These are phyloP conservation scores for Carassius auratus DNA, from an alignment of 2,113 vertebrate species.

Conservation along the genomic window DNA sequence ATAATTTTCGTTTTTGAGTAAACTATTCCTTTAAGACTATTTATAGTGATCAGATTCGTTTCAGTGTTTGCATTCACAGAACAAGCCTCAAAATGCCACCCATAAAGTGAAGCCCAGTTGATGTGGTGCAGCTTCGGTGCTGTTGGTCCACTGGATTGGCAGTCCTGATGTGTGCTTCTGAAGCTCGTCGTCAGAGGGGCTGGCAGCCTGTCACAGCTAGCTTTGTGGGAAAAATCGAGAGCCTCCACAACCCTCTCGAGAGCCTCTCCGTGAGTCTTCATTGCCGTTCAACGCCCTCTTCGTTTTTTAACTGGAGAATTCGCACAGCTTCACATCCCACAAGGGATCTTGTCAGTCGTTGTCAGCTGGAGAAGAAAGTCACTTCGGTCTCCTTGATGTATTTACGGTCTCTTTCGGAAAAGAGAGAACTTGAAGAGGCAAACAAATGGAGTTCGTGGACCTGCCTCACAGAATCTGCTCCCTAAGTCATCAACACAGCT, in stretches of 20 bases:
- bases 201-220: conserved; percentile 52
- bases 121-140: background rate
- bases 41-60: background rate
- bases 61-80: background rate
- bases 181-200: conserved; percentile 36
- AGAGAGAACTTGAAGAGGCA: background rate
- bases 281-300: conserved; percentile 20
- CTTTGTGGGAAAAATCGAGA: conserved; percentile 19
- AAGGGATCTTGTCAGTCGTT: conserved; percentile 39
- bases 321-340: conserved; percentile 42
- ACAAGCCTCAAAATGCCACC: background rate
- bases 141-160: conserved; percentile 37
- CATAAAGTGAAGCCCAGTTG: background rate
- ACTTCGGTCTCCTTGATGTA: conserved; percentile 17
- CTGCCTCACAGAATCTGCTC: background rate
- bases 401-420: background rate
- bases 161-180: conserved; percentile 32
- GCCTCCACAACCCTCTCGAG: conserved; percentile 26
- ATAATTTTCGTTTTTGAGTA: background rate
- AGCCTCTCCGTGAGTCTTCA: conserved; percentile 24
- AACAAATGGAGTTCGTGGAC: background rate
- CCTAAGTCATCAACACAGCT: conserved; percentile 14
- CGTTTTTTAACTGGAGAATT: conserved; percentile 39
- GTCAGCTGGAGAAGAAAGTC: conserved; percentile 46
- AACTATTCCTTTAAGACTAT: background rate